Evolutionary conservation across 1,140 invertebrate species (phyloP), one percentile per base, ranked within the genome.

Genomic region (Venturia canescens): DNA sequence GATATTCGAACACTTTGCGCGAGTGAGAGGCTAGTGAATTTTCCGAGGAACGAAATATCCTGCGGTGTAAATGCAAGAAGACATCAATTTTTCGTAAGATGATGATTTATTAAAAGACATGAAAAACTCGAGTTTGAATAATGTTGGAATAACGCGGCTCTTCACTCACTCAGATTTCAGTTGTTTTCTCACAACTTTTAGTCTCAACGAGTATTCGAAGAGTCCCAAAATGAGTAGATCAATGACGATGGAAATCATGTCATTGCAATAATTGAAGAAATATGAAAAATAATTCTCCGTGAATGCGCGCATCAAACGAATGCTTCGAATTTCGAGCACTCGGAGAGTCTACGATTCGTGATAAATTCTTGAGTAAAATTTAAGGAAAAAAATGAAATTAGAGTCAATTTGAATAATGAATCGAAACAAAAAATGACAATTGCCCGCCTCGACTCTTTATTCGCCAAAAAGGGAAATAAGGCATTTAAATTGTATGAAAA

Each of bases 401-500:
- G 7, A 5, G 38, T 44, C 38, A 44, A 44, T 44, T 44, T 44
- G 7, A 44, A 44, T 66, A 26, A 66, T 66, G 23, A 66, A 66
- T 15, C 26, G 23, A 11, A 26, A 3, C 4, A 66, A 66, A 66
- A 23, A 26, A 66, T 29, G 0, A 57, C 53, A 57, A 57, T n/a
- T 57, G 53, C 11, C 21, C 3, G n/a, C n/a, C 21, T 21, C 15
- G 21, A 57, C 21, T 57, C 18, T 57, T n/a, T 57, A 57, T 57
- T 57, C 21, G 18, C 21, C 60, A 66, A 66, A 66, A 66, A 66
- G 13, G 27, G 23, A 66, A 66, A 66, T 5, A 66, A 66, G 60
- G 23, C 60, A 66, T 66, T 66, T 66, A 29, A 26, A 66, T 66
- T n/a, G 23, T 6, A 66, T 23, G 23, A 66, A 66, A 66, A 27